Percentiles rank a stretch among this genome's conserved stretches.
Conservation (phyloP, 2,113 vertebrate genomes). For the Chunga burmeisteri region DNA sequence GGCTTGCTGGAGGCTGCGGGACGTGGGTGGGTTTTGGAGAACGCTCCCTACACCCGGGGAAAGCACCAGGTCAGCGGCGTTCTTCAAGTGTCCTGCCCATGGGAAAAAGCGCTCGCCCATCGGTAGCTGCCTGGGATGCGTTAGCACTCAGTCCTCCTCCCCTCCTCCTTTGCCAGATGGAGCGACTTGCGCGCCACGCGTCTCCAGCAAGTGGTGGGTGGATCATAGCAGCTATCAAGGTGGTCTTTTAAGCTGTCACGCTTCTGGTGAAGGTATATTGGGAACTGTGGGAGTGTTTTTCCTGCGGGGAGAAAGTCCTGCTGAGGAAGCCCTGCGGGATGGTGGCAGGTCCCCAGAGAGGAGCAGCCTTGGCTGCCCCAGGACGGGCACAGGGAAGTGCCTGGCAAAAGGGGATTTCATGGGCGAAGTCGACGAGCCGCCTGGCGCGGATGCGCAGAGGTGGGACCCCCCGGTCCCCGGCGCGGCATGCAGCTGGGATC, state of each 20-base stretch:
- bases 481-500: background rate
- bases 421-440: background rate
- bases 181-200: background rate
- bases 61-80: background rate
- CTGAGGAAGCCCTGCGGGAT: background rate
- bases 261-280: background rate
- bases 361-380: background rate
- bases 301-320: background rate
- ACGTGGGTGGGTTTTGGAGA: background rate
- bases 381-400: background rate
- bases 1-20: background rate
- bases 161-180: constrained; percentile 36
- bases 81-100: background rate
- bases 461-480: background rate
- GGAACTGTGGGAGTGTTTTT: constrained; percentile 32
- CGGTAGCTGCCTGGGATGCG: background rate
- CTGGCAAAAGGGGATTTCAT: background rate
- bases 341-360: background rate
- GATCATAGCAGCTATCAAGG: constrained; percentile 44
- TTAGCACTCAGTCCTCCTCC: background rate
- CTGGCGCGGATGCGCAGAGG: background rate
- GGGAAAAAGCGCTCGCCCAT: background rate
- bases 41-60: background rate
- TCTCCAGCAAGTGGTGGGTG: constrained; percentile 33
- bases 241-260: constrained; percentile 9